Base-by-base conservation (phyloP, 2,888 invertebrate genomes). In the Drosophila diplacantha region DNA sequence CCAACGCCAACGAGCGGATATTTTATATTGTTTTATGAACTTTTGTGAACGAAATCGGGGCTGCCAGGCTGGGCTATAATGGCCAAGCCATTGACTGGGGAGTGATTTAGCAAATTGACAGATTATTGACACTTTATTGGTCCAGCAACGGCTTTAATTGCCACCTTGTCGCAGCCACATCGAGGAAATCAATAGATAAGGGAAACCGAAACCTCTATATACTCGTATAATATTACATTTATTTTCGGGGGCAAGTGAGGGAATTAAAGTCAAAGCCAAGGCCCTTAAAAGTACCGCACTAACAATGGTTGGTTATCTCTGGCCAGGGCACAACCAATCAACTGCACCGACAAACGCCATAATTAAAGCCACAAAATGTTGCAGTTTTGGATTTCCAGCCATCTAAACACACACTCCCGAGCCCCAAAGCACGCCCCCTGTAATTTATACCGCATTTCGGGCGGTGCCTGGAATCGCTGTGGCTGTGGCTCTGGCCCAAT, bases 101-200 rank as follows among this genome's bases (percentile, higher is more conserved):
- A 81, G 81, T 77, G 81, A 84, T 84, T 81, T 83, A 71, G 72
- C 70, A 77, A 84, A 81, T 84, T 82, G 72, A 75, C 73, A 77
- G 78, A 77, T 82, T 82, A 82, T 79, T 72, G 72, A 62, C 68
- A 61, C 74, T 76, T 82, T 74, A 72, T 80, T 75, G 78, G 72
- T 49, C 56, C 49, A 18, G 57, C 37, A 53, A 43, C 24, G 50
- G 51, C 70, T 75, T 68, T 65, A 77, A 78, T 68, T 75, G 74
- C 51, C 46, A 47, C 41, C 38, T 53, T 16, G 37, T 53, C 18
- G 7, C 46, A 16, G 46, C 16, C 29, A 26, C 26, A 44, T 9
- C 44, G 11, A 20, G 44, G 51, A 8, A 44, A 52, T 52, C 51
- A 52, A 44, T 52, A 44, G 51, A 52, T 52, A 52, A 52, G 20